Base-by-base conservation (phyloP, 2,888 invertebrate species). In the Ochlodes sylvanus region DNA sequence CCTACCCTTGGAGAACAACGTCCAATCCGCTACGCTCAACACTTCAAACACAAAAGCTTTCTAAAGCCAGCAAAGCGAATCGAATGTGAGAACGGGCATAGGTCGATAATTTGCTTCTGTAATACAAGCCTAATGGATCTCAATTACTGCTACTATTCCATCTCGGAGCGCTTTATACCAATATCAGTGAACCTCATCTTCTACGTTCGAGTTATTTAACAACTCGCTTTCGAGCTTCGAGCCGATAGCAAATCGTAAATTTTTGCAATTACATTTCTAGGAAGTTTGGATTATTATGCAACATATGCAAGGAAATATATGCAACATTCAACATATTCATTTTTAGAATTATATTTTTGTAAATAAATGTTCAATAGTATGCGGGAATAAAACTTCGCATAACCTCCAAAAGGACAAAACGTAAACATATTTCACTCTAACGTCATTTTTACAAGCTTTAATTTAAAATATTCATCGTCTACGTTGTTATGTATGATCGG, bases 61-160 rank as follows among this genome's bases (percentile, higher is more conserved):
- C 90, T 89, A 87, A 86, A 82, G 84, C 81, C 41, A 17, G 38
- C 38, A 58, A 78, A 69, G 75, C 76, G 76, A 77, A 79, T 82
- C 83, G 77, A 81, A 84, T 86, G 86, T 88, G 89, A 84, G 88
- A 90, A 88, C 77, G 75, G 81, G 77, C 82, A 85, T 61, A 86
- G 89, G 89, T 89, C 87, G 82, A 79, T 79, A 83, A 82, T 86
- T 83, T 78, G 87, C 89, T 88, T 85, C 89, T 82, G 86, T 73
- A 73, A 72, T 72, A 70, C 62, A 47, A 62, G 56, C 62, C 50
- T 62, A 68, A 68, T 68, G 68, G 62, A 68, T 21, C 38, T 62
- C 68, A 68, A 62, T 68, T 62, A 62, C 62, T 68, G 57, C 62
- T 61, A 42, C 67, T 55, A 68, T 68, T 68, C 50, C 68, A 56